Evolutionary conservation across 2,113 vertebrate species (phyloP).

Genomic region (Charina bottae): DNA sequence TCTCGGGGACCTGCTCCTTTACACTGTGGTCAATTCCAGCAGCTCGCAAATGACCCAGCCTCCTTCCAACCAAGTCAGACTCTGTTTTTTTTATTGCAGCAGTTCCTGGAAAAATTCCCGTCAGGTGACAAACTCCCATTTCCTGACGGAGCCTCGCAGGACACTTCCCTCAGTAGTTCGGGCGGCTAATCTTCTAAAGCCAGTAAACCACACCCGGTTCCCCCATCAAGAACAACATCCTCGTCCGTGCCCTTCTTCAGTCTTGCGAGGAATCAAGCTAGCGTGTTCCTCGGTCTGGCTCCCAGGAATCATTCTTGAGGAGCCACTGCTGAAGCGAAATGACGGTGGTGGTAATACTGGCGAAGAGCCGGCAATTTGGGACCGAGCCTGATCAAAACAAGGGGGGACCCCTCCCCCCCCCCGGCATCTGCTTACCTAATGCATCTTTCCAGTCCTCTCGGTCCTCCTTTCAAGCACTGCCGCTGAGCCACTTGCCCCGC

Average conservation of each 20-base stretch:
- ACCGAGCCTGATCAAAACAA: neutral
- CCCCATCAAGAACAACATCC: neutral
- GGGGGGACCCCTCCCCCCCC: neutral
- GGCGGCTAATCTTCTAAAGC: neutral
- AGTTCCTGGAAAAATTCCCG: neutral
- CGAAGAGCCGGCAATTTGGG: neutral
- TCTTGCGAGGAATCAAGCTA: neutral
- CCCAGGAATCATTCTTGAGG: neutral
- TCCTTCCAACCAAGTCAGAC: neutral
- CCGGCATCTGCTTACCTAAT: neutral
- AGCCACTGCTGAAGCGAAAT: neutral
- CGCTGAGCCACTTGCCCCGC: neutral
- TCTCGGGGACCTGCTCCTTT: accelerated
- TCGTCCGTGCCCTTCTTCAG: neutral
- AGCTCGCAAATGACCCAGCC: neutral
- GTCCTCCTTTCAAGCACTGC: neutral
- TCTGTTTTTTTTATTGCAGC: neutral
- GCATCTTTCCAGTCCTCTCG: neutral
- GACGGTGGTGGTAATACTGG: neutral
- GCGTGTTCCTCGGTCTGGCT: neutral
- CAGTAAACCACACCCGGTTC: neutral
- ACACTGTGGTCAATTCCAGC: accelerated
- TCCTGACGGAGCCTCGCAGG: neutral
- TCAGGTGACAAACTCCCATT: neutral
- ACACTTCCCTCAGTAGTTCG: accelerated